These are phyloP conservation scores for Cherax quadricarinatus DNA, from an alignment of 1,140 invertebrate species.

Conservation along the genomic window DNA sequence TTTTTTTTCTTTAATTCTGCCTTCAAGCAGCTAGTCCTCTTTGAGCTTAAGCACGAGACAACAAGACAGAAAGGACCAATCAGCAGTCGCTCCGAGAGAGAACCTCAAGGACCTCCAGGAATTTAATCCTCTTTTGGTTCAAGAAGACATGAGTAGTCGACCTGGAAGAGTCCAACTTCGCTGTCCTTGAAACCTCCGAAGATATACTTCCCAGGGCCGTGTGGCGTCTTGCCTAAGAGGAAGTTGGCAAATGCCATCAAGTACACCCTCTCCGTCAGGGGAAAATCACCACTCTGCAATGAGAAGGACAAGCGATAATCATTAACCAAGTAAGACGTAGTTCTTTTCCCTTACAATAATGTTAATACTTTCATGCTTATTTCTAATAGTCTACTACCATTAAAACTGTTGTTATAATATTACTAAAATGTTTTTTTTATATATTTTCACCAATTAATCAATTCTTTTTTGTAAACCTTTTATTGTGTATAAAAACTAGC, in stretches of 20 bases:
- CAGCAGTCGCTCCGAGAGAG: not conserved
- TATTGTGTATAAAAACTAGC: no score
- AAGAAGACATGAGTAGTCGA: constrained; percentile 71
- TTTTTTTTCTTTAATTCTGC: no score
- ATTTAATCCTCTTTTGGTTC: constrained; percentile 64
- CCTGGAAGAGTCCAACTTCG: constrained; percentile 70
- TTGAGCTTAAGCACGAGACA: not conserved
- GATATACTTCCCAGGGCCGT: constrained; percentile 74
- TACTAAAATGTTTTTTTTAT: no score
- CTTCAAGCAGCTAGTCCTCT: not conserved
- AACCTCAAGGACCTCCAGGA: no score
- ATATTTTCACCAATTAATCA: no score
- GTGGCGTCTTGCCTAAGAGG: constrained; percentile 74
- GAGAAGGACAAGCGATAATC: no score
- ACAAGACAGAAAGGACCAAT: not conserved
- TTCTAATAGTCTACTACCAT: no score
- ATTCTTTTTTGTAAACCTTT: no score
- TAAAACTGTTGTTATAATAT: no score
- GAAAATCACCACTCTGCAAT: constrained; percentile 70
- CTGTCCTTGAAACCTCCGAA: constrained; percentile 74
- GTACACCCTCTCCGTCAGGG: constrained; percentile 72
- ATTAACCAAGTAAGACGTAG: no score
- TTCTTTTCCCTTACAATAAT: no score
- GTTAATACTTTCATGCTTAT: no score
- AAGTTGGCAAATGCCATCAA: constrained; percentile 74